A percentile compares a stretch with the other conserved stretches of the same genome.
These are phyloP conservation scores for Brachyrhaphis roseni DNA, from an alignment of 2,797 vertebrate genomes.

Conservation along the genomic window DNA sequence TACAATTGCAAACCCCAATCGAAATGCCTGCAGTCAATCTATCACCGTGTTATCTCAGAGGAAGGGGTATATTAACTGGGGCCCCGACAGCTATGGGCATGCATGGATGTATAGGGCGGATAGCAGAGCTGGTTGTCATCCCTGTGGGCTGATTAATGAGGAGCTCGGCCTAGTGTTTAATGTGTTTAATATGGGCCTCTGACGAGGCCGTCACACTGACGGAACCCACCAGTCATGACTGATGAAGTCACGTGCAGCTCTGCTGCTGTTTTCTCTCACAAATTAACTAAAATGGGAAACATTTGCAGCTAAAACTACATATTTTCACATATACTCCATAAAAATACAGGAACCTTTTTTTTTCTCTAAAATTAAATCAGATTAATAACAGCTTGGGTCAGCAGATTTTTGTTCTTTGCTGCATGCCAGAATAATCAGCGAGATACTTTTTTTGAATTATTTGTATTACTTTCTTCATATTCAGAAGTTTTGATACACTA, in stretches of 20 bases:
- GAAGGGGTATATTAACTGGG: constrained; percentile 78
- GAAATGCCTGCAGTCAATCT: constrained; percentile 78
- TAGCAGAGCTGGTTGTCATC: constrained; percentile 77
- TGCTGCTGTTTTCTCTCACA: constrained; percentile 27
- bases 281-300: constrained; percentile 48
- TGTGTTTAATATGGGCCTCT: constrained; percentile 84
- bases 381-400: background rate
- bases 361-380: background rate
- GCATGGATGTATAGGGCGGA: constrained; percentile 73
- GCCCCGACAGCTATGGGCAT: constrained; percentile 73
- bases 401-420: background rate
- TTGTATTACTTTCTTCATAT: background rate
- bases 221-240: constrained; percentile 75
- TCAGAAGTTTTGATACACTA: background rate
- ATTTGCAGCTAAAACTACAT: background rate
- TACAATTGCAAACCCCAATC: constrained; percentile 78
- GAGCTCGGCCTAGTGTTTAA: constrained; percentile 76
- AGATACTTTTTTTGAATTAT: background rate
- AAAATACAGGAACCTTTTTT: background rate
- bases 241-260: constrained; percentile 75
- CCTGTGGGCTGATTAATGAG: constrained; percentile 82
- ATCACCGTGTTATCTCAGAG: constrained; percentile 79
- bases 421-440: background rate
- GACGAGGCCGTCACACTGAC: constrained; percentile 78
- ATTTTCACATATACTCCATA: background rate